phyloP scores from a whole-genome alignment of 2,113 vertebrate species.

The Pseudolaguvia tuberculata region DNA sequence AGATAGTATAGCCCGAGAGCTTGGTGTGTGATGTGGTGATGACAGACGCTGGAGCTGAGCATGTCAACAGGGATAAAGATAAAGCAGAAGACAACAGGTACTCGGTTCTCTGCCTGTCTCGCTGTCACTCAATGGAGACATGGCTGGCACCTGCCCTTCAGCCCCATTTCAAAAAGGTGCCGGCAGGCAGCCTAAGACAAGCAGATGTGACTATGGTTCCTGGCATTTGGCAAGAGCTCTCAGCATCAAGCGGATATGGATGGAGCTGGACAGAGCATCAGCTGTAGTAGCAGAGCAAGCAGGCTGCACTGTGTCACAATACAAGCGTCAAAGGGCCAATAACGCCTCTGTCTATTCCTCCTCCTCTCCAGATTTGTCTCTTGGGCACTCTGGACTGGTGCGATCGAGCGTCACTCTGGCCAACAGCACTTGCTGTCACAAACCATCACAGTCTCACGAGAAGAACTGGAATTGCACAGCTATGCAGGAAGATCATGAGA shows the following conservation, averaged over 20 bases:
- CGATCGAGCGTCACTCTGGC: slow-evolving; percentile 43
- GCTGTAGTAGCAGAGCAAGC: slow-evolving; percentile 67
- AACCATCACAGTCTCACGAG: slow-evolving; percentile 47
- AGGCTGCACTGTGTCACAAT: slow-evolving; percentile 70
- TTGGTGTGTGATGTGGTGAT: slow-evolving; percentile 68
- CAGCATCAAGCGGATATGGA: slow-evolving; percentile 80
- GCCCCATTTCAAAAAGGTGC: slow-evolving; percentile 64
- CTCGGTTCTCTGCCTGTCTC: slow-evolving; percentile 54
- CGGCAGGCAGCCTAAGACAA: slow-evolving; percentile 76
- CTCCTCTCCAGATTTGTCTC: slow-evolving; percentile 13
- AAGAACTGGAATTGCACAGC: slow-evolving; percentile 61
- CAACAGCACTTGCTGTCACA: slow-evolving; percentile 53
- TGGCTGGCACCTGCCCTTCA: slow-evolving; percentile 65
- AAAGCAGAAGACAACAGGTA: slow-evolving; percentile 69
- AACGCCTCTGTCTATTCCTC: slow-evolving; percentile 37
- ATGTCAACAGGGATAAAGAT: slow-evolving; percentile 72
- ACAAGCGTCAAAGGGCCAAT: slow-evolving; percentile 49
- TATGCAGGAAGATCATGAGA: slow-evolving; percentile 17
- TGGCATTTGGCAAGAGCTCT: slow-evolving; percentile 83
- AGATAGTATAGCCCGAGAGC: slow-evolving; percentile 70
- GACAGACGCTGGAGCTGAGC: slow-evolving; percentile 66
- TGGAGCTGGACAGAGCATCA: slow-evolving; percentile 82
- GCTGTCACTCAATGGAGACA: slow-evolving; percentile 46
- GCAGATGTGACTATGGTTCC: slow-evolving; percentile 84
- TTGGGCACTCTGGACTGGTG: slow-evolving; percentile 44